These are phyloP conservation scores for Anomalospiza imberbis DNA, from an alignment of 2,797 vertebrate genomes.

Conservation along the genomic window DNA sequence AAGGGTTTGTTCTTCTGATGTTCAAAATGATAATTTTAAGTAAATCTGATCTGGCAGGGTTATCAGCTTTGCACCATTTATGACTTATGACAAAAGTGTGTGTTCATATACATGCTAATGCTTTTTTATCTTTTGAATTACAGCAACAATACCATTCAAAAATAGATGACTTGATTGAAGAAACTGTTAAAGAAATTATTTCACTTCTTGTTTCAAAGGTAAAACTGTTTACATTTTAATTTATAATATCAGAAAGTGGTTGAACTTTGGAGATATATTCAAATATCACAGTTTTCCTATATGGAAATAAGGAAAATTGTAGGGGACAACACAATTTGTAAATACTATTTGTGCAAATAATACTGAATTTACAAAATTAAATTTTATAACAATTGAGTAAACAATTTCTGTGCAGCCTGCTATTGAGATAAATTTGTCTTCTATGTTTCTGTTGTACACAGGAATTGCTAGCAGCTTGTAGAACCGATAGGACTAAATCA, in stretches of 20 bases:
- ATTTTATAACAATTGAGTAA: neutral
- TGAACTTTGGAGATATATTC: neutral
- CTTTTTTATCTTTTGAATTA: slow-evolving; percentile 67
- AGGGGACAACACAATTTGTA: neutral
- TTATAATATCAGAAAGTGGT: neutral
- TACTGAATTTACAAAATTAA: neutral
- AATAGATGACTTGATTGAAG: slow-evolving; percentile 95
- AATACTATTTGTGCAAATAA: neutral
- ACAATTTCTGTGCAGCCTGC: neutral
- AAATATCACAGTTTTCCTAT: neutral
- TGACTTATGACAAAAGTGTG: slow-evolving; percentile 62
- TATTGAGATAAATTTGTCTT: neutral
- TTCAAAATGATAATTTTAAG: slow-evolving; percentile 75
- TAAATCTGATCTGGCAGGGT: slow-evolving; percentile 67
- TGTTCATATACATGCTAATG: slow-evolving; percentile 61
- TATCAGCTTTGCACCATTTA: slow-evolving; percentile 63
- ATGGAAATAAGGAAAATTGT: neutral
- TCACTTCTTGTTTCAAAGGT: slow-evolving; percentile 94
- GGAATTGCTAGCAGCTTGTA: neutral
- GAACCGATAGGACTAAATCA: neutral
- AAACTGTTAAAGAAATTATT: slow-evolving; percentile 92
- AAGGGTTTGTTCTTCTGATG: slow-evolving; percentile 74
- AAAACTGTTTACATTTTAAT: slow-evolving; percentile 61
- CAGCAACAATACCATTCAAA: slow-evolving; percentile 98
- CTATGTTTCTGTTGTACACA: neutral